Base-by-base conservation (phyloP, 2,888 invertebrate genomes). In the Endotricha flammealis region DNA sequence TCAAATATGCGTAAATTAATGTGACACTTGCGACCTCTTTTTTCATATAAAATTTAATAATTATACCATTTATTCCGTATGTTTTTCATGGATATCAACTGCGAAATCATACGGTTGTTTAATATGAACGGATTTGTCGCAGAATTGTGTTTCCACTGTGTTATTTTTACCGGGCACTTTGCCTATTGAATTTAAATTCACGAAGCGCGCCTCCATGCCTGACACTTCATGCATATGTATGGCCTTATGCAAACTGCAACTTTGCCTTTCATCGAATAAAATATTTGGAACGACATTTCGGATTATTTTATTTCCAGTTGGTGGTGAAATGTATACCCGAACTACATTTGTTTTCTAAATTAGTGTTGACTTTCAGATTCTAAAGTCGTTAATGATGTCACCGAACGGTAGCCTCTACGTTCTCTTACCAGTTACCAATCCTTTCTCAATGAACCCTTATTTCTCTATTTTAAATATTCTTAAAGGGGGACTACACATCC, bases 151-250 rank as follows among this genome's bases (percentile, higher is more conserved):
- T 69, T 61, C 62, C 63, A 44, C 60, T 59, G 54, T 64, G 68
- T 69, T 73, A 73, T 75, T 74, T 76, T 69, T 63, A 63, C 57
- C 57, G 59, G 62, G 60, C 61, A 55, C 63, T 61, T 66, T 58
- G 64, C 57, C 73, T 64, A 73, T 73, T 65, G 72, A 73, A 79
- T 77, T 75, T 71, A 71, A 77, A 77, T 76, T 64, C 68, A 57
- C 62, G 65, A 52, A 59, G 53, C 62, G 63, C 60, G 63, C 60
- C 49, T 48, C 64, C 64, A 61, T 62, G 61, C 57, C 71, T 58
- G 64, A 59, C 61, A 57, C 59, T 52, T 70, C 73, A 79, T 81
- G 74, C 75, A 81, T 82, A 81, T 81, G 77, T 59, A 81, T 79
- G 68, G 55, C 62, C 49, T 72, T 79, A 80, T 76, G 76, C 74